These are phyloP conservation scores for Eidolon helvum DNA, from an alignment of 2,113 vertebrate genomes.

Conservation along the genomic window DNA sequence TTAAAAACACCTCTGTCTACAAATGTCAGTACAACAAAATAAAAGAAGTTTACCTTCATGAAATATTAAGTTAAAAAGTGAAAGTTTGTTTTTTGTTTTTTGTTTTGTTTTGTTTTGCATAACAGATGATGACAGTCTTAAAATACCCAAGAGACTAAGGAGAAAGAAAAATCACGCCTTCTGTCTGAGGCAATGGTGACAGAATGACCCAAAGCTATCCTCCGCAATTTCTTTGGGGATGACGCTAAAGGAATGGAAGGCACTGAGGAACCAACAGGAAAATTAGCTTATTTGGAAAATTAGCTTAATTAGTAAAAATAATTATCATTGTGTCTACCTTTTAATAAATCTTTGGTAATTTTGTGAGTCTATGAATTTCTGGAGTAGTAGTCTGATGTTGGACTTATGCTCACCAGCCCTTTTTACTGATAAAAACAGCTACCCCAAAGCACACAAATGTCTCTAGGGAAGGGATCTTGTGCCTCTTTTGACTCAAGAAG, in stretches of 20 bases:
- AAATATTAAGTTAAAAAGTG: constrained; percentile 17
- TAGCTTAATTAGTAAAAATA: not conserved
- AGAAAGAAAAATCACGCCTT: not conserved
- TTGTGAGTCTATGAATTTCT: not conserved
- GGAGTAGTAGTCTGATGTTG: not conserved
- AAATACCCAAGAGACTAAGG: constrained; percentile 20
- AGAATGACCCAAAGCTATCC: not conserved
- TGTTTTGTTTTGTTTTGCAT: not conserved
- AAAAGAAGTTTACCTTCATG: not conserved
- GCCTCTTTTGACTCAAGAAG: not conserved
- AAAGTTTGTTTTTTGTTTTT: not conserved
- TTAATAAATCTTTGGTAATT: not conserved
- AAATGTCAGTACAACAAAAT: constrained; percentile 9
- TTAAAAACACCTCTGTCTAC: not conserved
- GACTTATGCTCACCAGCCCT: not conserved
- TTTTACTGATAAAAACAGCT: not conserved
- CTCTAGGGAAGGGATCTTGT: not conserved
- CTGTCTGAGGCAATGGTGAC: not conserved
- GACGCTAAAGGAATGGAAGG: not conserved
- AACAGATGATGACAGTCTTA: constrained; percentile 51
- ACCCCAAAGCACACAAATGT: not conserved
- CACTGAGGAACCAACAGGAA: not conserved
- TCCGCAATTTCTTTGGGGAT: not conserved
- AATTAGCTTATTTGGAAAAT: constrained; percentile 14
- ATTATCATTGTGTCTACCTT: not conserved